Percentiles rank a stretch among this genome's conserved stretches.
phyloP scores from a whole-genome alignment of 2,797 vertebrate species.

The Platalea minor region DNA sequence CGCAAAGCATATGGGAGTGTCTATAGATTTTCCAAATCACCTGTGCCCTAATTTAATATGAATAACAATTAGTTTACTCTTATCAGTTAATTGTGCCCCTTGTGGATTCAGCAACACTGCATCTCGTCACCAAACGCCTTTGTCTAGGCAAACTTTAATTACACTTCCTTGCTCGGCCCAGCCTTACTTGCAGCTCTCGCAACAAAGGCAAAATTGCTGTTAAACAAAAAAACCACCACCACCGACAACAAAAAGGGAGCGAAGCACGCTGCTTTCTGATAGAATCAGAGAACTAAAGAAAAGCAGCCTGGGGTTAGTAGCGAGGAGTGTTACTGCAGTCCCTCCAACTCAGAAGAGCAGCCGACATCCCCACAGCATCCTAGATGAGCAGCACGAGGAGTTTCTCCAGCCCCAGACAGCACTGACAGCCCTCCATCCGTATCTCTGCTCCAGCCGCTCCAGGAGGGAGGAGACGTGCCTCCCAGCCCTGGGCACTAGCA shows the following conservation, averaged over 20 bases:
- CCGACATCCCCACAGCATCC: not conserved
- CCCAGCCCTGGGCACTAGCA: not conserved
- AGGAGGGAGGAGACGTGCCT: not conserved
- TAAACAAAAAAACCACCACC: not conserved
- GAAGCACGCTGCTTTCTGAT: not conserved
- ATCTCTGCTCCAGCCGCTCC: fast-evolving
- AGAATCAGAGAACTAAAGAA: not conserved
- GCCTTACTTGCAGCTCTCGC: not conserved
- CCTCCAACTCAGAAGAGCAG: not conserved
- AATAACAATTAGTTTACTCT: constrained; percentile 76
- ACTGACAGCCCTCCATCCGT: fast-evolving
- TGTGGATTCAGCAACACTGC: constrained; percentile 56
- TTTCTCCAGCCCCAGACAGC: not conserved
- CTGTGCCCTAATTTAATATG: constrained; percentile 77
- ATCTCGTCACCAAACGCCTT: constrained; percentile 30
- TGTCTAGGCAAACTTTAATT: constrained; percentile 65
- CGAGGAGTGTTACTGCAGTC: not conserved
- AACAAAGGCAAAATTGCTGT: not conserved
- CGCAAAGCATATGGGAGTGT: constrained; percentile 66
- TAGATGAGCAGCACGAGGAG: not conserved
- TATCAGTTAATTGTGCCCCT: constrained; percentile 73
- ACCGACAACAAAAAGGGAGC: not conserved
- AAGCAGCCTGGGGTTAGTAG: not conserved
- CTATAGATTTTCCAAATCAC: constrained; percentile 75
- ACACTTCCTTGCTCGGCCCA: not conserved